Conservation (phyloP, 2,113 vertebrate species). For the Rhadina sibilatrix region DNA sequence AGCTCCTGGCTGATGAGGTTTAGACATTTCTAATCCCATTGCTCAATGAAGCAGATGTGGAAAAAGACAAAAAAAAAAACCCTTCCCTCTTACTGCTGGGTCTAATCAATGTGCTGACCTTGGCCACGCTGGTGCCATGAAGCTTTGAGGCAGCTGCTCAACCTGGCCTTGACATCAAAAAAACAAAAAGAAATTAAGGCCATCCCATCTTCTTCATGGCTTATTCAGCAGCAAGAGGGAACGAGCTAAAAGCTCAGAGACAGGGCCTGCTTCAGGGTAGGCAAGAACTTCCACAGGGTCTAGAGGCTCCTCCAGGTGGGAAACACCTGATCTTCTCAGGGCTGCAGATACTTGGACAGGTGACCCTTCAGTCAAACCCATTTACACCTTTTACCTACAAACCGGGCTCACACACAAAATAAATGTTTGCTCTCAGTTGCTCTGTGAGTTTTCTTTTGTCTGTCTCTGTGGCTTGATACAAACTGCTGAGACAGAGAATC, state of each 20-base stretch:
- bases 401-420: neutral
- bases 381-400: neutral
- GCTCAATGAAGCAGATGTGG: neutral
- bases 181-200: neutral
- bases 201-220: neutral
- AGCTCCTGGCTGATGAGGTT: neutral
- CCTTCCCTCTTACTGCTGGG: neutral
- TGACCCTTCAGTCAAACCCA: neutral
- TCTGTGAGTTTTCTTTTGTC: neutral
- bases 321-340: neutral
- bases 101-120: neutral
- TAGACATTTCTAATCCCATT: neutral
- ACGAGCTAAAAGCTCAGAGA: neutral
- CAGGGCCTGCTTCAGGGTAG: neutral
- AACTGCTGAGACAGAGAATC: neutral
- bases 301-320: neutral
- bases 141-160: accelerated
- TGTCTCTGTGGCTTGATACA: accelerated
- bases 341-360: neutral
- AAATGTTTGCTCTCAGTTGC: neutral
- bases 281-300: neutral
- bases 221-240: neutral
- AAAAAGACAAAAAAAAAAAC: neutral
- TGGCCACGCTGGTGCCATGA: accelerated
- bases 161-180: neutral